phyloP scores from a whole-genome alignment of 2,888 invertebrate genomes.

The Apocheima hispidaria region DNA sequence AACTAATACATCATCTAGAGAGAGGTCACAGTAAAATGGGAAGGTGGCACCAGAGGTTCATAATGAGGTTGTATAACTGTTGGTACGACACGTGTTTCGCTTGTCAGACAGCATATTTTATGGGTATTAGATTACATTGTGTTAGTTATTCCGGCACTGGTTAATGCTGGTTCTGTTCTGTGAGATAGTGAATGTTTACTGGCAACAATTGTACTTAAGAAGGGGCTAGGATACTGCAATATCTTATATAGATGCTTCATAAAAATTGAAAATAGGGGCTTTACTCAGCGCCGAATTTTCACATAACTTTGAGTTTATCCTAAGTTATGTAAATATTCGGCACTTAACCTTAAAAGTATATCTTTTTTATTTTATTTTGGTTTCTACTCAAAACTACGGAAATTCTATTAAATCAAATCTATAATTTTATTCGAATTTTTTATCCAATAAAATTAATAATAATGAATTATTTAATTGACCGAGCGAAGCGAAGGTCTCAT shows the following conservation, averaged over 20 bases:
- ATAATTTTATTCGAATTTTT: no score
- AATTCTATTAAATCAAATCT: no score
- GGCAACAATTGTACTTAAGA: neutral
- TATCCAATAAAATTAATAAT: no score
- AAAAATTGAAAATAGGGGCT: neutral
- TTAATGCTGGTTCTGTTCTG: conserved; percentile 22
- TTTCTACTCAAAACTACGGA: no score
- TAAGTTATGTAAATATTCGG: no score
- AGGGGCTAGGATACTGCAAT: neutral
- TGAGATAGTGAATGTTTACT: conserved; percentile 27
- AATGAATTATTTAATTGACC: no score
- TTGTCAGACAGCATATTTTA: conserved; percentile 48
- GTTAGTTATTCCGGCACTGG: conserved; percentile 33
- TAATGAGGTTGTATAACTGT: conserved; percentile 75
- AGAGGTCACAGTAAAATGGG: conserved; percentile 52
- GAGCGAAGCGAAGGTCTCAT: no score
- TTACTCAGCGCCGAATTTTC: no score
- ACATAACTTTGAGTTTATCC: no score
- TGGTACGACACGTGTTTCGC: conserved; percentile 55
- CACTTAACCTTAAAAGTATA: no score
- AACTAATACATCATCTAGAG: conserved; percentile 8
- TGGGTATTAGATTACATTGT: conserved; percentile 42
- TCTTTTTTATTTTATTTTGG: no score
- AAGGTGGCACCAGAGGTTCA: conserved; percentile 52
- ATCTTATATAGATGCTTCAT: neutral